Conservation (phyloP, 2,888 invertebrate species). For the Syrista parreyssii region DNA sequence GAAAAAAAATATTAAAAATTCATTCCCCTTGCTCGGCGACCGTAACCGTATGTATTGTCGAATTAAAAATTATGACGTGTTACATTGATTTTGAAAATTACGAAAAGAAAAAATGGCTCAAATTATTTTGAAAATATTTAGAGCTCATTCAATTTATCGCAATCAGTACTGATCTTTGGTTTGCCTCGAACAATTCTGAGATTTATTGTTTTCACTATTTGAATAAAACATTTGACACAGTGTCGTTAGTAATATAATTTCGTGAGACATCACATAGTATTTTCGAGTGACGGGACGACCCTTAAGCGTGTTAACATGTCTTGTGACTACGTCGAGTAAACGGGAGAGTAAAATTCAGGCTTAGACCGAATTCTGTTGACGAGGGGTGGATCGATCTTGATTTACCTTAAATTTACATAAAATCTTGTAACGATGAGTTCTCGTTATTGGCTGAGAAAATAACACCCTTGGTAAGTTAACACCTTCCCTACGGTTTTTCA, state of each 20-base stretch:
- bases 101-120: too few species aligned
- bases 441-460: neutral
- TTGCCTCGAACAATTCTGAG: neutral
- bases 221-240: neutral
- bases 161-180: neutral
- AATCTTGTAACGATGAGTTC: neutral
- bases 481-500: neutral
- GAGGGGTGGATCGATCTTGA: neutral
- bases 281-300: too few species aligned
- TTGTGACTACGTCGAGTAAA: neutral
- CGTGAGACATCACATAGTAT: too few species aligned
- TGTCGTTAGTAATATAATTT: neutral
- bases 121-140: too few species aligned
- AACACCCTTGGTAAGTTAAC: neutral
- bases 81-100: neutral
- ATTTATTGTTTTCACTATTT: neutral
- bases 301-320: neutral
- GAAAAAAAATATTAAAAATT: neutral
- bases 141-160: too few species aligned
- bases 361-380: neutral
- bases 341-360: neutral
- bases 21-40: neutral
- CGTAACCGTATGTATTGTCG: neutral
- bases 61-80: neutral
- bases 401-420: neutral